phyloP scores from a whole-genome alignment of 2,888 invertebrate species.

The Polyommatus icarus region DNA sequence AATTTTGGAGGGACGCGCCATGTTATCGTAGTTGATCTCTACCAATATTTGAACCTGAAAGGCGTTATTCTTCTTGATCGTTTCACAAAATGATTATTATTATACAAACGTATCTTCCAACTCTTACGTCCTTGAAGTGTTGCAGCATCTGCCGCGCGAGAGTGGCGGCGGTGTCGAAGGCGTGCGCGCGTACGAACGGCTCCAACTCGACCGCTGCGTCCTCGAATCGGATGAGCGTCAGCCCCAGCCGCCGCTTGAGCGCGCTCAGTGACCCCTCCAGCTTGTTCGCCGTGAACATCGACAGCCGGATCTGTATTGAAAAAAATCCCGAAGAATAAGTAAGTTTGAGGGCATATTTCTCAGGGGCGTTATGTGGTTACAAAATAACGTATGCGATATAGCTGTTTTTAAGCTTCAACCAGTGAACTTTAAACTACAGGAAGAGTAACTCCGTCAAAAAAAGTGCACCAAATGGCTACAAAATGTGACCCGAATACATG shows the following conservation, averaged over 20 bases:
- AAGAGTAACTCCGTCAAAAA: too few species aligned
- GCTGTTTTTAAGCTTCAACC: too few species aligned
- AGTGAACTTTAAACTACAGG: too few species aligned
- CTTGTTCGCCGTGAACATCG: slow-evolving; percentile 93
- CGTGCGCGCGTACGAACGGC: slow-evolving; percentile 91
- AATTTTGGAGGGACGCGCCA: too few species aligned
- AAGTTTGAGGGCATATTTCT: too few species aligned
- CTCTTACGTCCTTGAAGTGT: slow-evolving; percentile 89
- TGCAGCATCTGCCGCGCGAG: slow-evolving; percentile 89
- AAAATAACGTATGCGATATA: too few species aligned
- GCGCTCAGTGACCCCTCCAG: slow-evolving; percentile 85
- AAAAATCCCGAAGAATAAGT: background rate
- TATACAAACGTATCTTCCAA: background rate
- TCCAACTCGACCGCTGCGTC: slow-evolving; percentile 96
- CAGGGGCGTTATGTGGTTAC: too few species aligned
- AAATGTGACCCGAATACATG: too few species aligned
- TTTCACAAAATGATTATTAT: background rate
- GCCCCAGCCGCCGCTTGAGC: slow-evolving; percentile 91
- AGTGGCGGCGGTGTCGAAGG: slow-evolving; percentile 94
- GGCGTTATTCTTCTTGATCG: background rate
- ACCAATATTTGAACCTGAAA: background rate
- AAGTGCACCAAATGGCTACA: too few species aligned
- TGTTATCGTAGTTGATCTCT: too few species aligned
- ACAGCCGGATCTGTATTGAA: slow-evolving; percentile 85
- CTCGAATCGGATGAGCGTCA: slow-evolving; percentile 97